Base-by-base conservation (phyloP, 1,140 invertebrate species). In the Calosoma granatense region DNA sequence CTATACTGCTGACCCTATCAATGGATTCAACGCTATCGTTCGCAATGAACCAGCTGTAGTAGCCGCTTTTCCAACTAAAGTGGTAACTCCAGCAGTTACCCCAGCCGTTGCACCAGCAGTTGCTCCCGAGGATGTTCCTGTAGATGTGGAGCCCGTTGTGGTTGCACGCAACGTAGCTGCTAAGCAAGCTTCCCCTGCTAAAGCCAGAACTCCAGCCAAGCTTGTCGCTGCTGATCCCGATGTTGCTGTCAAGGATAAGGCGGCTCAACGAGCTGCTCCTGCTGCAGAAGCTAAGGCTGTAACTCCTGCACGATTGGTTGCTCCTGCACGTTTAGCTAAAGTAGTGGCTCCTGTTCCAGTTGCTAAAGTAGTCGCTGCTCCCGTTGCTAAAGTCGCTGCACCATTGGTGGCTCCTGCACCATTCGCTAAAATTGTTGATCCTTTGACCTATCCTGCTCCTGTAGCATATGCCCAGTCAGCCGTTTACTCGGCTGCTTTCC, bases 11-110 rank as follows among this genome's bases (percentile, higher is more conserved):
- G 78, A 80, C 64, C 68, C 79, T 14, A 69, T 80, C 21, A 81
- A 81, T 55, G 79, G 79, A 20, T 83, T 82, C 70, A 81, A 81
- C 65, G 80, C 80, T 21, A 74, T 81, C 2, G 78, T 80, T 15
- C 75, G 70, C 36, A 64, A 70, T 14, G 68, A 71, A 53, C 71
- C 71, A 12, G 59, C 66, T 6, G 63, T 64, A 23, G 57, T 66
- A 36, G 26, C n/a, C n/a, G 26, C 26, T 36, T 9, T 6, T 36
- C 26, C 26, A 36, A n/a, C 26, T 36, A 36, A n/a, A 36, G 26
- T 36, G n/a, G 26, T 36, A 36, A n/a, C 26, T n/a, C 26, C 26
- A n/a, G 26, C 26, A n/a, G n/a, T n/a, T n/a, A n/a, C n/a, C n/a
- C n/a, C n/a, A n/a, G 26, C 26, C 14, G 6, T 14, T 6, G 26